A percentile compares a stretch with the other conserved stretches of the same genome.
Evolutionary conservation across 2,888 invertebrate species (phyloP).

Genomic region (Cephalotes varians): DNA sequence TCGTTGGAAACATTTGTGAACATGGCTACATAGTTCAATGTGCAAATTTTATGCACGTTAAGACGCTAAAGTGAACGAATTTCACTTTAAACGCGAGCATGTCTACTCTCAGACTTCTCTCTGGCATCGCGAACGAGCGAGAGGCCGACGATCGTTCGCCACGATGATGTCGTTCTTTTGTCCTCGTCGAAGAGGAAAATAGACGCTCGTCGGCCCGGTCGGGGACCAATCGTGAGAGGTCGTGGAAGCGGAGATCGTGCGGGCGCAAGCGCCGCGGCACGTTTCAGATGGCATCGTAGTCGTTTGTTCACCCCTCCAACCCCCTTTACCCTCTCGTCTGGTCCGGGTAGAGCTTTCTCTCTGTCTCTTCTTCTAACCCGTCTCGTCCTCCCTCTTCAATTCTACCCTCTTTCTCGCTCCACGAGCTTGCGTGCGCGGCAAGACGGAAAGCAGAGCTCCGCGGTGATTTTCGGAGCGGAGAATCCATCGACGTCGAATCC

Average conservation of each 20-base stretch:
- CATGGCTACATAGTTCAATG: too few relatives aligned
- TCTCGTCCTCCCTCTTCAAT: neutral
- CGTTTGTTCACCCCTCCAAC: conserved; percentile 55
- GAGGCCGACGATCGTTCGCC: neutral
- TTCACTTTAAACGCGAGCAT: neutral
- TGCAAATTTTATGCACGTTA: too few relatives aligned
- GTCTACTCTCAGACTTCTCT: neutral
- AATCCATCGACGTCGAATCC: conserved; percentile 58
- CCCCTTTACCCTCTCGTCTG: neutral
- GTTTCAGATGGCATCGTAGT: conserved; percentile 65
- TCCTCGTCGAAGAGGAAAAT: conserved; percentile 55
- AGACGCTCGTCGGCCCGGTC: conserved; percentile 46
- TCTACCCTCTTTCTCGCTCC: conserved; percentile 30
- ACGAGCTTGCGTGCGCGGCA: conserved; percentile 53
- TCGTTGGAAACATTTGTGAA: neutral
- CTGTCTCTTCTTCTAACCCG: neutral
- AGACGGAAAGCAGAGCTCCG: conserved; percentile 67
- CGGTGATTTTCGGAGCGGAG: conserved; percentile 62
- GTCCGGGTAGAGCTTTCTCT: conserved; percentile 53
- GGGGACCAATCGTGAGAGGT: conserved; percentile 57
- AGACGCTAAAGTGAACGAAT: neutral
- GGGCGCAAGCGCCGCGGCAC: conserved; percentile 64
- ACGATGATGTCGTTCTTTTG: conserved; percentile 48
- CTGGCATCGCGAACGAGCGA: neutral
- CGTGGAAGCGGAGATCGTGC: conserved; percentile 19